Conservation (phyloP, 2,888 invertebrate genomes). For the Amphiduros pacificus region DNA sequence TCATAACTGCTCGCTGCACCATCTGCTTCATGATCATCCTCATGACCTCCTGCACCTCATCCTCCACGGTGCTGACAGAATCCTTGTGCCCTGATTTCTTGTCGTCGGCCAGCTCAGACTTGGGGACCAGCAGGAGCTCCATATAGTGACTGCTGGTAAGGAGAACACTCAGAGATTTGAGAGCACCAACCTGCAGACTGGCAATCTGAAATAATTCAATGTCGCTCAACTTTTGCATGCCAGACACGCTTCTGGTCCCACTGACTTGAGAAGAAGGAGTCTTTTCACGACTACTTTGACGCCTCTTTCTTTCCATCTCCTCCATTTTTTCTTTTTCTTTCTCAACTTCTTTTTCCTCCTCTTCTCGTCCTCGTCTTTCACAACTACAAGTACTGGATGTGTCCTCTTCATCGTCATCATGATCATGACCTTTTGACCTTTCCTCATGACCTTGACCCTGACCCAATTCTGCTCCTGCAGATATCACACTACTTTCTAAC, state of each 20-base stretch:
- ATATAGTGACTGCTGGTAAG: conserved; percentile 65
- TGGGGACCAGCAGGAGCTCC: conserved; percentile 65
- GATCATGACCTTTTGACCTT: background rate
- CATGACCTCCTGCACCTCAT: conserved; percentile 37
- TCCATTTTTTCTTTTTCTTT: conserved; percentile 12
- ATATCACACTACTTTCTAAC: background rate
- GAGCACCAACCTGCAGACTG: conserved; percentile 65
- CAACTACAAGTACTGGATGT: background rate
- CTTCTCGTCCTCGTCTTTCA: background rate
- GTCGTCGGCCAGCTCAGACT: conserved; percentile 29
- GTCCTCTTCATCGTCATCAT: background rate
- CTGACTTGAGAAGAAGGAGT: conserved; percentile 1
- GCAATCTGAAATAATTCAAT: conserved; percentile 62
- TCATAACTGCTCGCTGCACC: conserved; percentile 49
- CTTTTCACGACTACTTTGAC: background rate
- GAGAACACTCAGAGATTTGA: conserved; percentile 65
- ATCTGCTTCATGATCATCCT: conserved; percentile 52
- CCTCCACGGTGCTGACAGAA: too few relatives aligned
- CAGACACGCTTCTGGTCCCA: background rate
- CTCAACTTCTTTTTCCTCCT: conserved; percentile 2
- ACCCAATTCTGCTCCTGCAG: background rate
- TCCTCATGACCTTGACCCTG: background rate
- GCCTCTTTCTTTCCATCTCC: background rate
- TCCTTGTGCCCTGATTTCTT: conserved; percentile 2
- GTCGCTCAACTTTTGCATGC: conserved; percentile 49